These are phyloP conservation scores for Hippopotamyrus pictus DNA, from an alignment of 2,797 vertebrate genomes.

Conservation along the genomic window DNA sequence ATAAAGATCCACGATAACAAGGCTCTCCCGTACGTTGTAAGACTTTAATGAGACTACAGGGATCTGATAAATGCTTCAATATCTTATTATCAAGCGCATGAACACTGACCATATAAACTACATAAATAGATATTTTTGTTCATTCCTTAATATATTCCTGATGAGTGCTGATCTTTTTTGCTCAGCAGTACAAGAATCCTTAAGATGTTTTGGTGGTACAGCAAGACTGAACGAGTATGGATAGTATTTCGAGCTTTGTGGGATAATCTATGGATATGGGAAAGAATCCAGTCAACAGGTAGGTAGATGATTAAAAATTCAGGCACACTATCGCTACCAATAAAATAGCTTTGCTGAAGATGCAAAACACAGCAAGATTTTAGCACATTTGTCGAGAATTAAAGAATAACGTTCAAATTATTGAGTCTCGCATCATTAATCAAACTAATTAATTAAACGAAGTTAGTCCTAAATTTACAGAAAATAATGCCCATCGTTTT, in stretches of 20 bases:
- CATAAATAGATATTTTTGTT: not conserved
- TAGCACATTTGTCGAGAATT: not conserved
- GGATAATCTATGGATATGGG: not conserved
- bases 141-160: not conserved
- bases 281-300: not conserved
- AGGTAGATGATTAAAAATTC: not conserved
- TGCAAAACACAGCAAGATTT: not conserved
- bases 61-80: not conserved
- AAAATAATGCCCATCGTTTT: not conserved
- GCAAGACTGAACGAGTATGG: not conserved
- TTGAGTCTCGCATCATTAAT: not conserved
- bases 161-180: not conserved
- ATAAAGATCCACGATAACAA: not conserved
- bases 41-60: not conserved
- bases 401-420: not conserved
- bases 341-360: not conserved
- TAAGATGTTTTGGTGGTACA: not conserved
- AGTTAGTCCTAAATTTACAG: not conserved
- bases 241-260: not conserved
- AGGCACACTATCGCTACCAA: not conserved
- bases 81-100: not conserved
- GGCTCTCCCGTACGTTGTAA: not conserved
- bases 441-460: not conserved
- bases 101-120: not conserved
- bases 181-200: not conserved